Evolutionary conservation across 2,888 invertebrate genomes (phyloP), one percentile per base, ranked within the genome.

Genomic region (Agrochola macilenta): DNA sequence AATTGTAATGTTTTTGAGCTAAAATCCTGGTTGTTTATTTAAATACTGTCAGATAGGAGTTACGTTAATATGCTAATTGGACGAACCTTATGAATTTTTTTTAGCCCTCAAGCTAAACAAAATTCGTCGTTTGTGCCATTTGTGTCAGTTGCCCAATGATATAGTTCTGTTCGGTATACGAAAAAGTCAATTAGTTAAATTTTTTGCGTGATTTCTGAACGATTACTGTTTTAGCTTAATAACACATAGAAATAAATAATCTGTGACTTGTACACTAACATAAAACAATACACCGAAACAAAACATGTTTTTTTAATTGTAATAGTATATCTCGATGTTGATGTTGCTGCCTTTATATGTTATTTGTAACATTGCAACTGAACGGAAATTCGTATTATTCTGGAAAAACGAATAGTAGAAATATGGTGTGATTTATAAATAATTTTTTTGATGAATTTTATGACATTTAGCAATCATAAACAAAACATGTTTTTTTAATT

Each of bases 151-250:
- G 14, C 46, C 46, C 14, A 23, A 26, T 35, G 35, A 35, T 58
- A 46, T 20, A 58, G 11, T n/a, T 35, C 60, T 20, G 11, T 35
- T 69, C n/a, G n/a, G n/a, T 61, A 39, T 69, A 52, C 2, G 43
- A 63, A 35, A 46, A 77, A 35, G 75, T 76, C 76, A 63, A 63
- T 76, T 76, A 76, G 26, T 77, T 23, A 35, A 30, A 46, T n/a
- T 7, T 54, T 74, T 74, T 63, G 46, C 35, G n/a, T 49, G 8
- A 14, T 75, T 75, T 75, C 11, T 8, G 30, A 72, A 35, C n/a
- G 23, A 60, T 75, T 30, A 20, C n/a, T 35, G 46, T 64, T 58
- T 30, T 65, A 77, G 35, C 54, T 57, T 57, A 23, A 35, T 35
- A 23, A 78, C 54, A 2, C 30, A 39, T 39, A 39, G 7, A 5